Base-by-base conservation (phyloP, 2,797 vertebrate species). In the Tapera naevia region DNA sequence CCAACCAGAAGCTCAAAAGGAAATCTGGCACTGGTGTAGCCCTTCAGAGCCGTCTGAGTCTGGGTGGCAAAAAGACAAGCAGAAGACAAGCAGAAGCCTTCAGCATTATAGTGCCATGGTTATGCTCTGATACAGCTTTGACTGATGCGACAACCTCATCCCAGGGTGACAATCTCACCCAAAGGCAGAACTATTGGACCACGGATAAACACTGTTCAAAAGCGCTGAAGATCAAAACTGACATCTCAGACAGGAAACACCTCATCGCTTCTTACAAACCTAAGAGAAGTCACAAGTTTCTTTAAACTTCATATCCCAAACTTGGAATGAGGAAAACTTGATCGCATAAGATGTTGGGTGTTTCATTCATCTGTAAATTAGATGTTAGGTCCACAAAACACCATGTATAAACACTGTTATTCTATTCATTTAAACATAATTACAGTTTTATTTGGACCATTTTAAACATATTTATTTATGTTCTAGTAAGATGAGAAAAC, bases 91-190 rank as follows among this genome's bases (percentile, higher is more conserved):
- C 8, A 32, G 65, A 48, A 88, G 25, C 30, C 24, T 18, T 11
- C 35, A 23, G 27, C 23, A 2, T 7, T 19, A 16, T 1, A n/a
- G 18, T 58, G 14, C 27, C 32, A 12, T 2, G 3, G 37, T 2
- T 69, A 43, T 60, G 70, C 12, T 18, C 35, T 66, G 54, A 41
- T 79, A 67, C 45, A 43, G 3, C 7, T 17, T 10, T 7, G 16
- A 24, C 45, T 58, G 62, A 70, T 14, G 56, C 71, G 74, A 79
- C 54, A 91, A 3, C 58, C 27, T 61, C 62, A 35, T 33, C 43
- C 58, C 53, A 43, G 13, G 30, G 60, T 66, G 83, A 73, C 89
- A 84, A 48, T 18, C 67, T 57, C 51, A 82, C 60, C 65, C 72
- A 54, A 39, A 81, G 48, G 45, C 6, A 41, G n/a, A 24, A 5